Evolutionary conservation across 2,113 vertebrate genomes (phyloP).

Genomic region (Grallaria varia): DNA sequence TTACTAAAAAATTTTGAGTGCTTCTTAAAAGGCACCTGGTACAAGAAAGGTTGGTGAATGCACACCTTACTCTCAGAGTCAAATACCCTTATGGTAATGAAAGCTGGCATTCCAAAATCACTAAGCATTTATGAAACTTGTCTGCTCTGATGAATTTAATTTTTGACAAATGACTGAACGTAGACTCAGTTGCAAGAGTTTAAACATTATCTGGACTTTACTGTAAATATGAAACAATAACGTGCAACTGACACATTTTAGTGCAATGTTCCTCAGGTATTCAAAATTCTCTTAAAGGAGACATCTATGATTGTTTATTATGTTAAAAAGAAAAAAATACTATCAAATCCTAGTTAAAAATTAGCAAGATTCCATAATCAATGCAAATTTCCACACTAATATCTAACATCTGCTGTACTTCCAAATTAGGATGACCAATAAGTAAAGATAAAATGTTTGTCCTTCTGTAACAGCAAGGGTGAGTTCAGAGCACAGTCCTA

Average conservation of each 20-base stretch:
- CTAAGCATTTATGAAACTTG: neutral
- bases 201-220: neutral
- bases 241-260: neutral
- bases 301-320: neutral
- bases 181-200: neutral
- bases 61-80: neutral
- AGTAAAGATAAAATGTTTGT: neutral
- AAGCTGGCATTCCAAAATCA: neutral
- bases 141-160: neutral
- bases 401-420: neutral
- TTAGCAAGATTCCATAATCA: neutral
- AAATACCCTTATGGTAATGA: neutral
- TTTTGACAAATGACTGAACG: neutral
- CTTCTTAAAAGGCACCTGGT: neutral
- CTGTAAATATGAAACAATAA: neutral
- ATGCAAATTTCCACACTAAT: neutral
- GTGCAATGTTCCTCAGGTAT: neutral
- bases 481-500: neutral
- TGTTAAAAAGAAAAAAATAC: neutral
- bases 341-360: neutral
- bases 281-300: neutral
- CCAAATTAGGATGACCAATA: neutral
- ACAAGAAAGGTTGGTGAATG: neutral
- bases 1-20: neutral
- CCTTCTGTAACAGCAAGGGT: neutral